A percentile compares a stretch with the other conserved stretches of the same genome.
Conservation (phyloP, 2,888 invertebrate genomes). For the Hyposoter didymator region DNA sequence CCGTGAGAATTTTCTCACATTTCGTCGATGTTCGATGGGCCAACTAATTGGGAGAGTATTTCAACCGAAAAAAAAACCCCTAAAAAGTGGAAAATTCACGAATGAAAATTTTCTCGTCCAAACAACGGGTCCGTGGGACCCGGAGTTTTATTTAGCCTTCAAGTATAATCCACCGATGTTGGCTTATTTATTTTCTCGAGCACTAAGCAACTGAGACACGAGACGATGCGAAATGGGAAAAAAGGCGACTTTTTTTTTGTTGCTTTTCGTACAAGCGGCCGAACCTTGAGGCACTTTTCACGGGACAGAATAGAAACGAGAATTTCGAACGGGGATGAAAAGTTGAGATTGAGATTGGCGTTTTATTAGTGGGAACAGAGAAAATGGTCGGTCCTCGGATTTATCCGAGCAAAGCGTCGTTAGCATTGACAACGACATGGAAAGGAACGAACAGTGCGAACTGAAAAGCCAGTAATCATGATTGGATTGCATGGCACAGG, state of each 20-base stretch:
- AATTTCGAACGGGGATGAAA: neutral
- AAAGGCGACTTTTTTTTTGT: neutral
- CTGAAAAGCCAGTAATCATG: slow-evolving; percentile 44
- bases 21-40: neutral
- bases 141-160: neutral
- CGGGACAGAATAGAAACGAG: neutral
- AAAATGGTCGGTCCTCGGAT: neutral
- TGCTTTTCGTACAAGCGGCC: neutral
- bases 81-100: neutral
- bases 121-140: neutral
- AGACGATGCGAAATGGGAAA: neutral
- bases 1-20: neutral
- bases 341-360: slow-evolving; percentile 17
- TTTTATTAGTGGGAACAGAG: slow-evolving; percentile 16
- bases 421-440: slow-evolving; percentile 23
- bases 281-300: neutral
- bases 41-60: neutral
- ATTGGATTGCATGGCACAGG: slow-evolving; percentile 28
- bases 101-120: too few relatives aligned
- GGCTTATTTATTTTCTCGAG: neutral
- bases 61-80: neutral
- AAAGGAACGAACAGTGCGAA: slow-evolving; percentile 10
- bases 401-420: slow-evolving; percentile 21
- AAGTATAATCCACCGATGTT: neutral
- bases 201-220: neutral